Evolutionary conservation across 2,888 invertebrate genomes (phyloP), one percentile per base, ranked within the genome.

Genomic region (Theretra japonica): DNA sequence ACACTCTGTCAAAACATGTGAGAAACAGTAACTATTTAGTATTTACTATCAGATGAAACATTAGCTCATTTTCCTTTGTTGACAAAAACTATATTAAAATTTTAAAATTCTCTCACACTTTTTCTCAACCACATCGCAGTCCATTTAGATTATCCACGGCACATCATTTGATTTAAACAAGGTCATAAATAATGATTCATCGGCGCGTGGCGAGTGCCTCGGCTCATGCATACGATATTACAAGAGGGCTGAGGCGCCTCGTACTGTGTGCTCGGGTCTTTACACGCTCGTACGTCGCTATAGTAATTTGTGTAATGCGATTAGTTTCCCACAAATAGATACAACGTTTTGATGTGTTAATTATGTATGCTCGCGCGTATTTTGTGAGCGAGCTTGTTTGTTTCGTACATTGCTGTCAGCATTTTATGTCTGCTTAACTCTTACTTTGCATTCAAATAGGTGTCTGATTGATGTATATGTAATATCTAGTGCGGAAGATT

Each of bases 271-370:
- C 19, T 57, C 25, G 41, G 21, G 21, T 56, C 56, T 33, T 70
- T 58, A 58, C 33, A 57, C 57, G 23, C 19, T 70, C 48, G 72
- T 72, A 73, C 50, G 15, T 41, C 65, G 48, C 60, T 60, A 60
- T 7, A 65, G 48, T 65, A 65, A 65, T 65, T 65, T 65, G 65
- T 79, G 78, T 89, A 87, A 89, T 88, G 77, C 85, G 89, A 89
- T 89, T 89, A 89, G 82, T 73, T 73, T 79, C 81, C 84, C 86
- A 79, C 86, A 85, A 85, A 86, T 83, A 83, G 84, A 79, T 79
- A 81, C 81, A 76, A 79, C 79, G 75, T 77, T 72, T 76, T 75
- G 79, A 75, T 65, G 65, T 65, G 65, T 65, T 65, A 65, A 65
- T 65, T 48, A 65, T 65, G 65, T 65, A 56, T 59, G 58, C 17